These are phyloP conservation scores for Akabosia matsudoensis DNA, from an alignment of 1,140 invertebrate genomes.

Conservation along the genomic window DNA sequence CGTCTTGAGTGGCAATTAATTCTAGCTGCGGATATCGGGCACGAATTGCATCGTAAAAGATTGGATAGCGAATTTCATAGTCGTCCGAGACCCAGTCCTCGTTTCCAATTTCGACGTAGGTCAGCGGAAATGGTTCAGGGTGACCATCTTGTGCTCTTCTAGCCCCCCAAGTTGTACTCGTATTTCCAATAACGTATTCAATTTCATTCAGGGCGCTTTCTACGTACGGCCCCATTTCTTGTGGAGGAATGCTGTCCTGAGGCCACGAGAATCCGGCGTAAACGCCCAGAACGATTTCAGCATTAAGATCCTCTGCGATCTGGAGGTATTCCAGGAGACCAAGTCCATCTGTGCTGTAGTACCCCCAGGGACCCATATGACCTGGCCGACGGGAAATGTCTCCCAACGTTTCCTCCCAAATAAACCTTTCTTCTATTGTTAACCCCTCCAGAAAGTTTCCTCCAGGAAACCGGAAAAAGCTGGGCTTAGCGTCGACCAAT, in stretches of 20 bases:
- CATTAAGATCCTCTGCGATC: slow-evolving; percentile 8
- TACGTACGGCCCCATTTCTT: slow-evolving; percentile 4
- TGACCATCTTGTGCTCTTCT: not conserved
- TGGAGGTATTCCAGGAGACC: slow-evolving; percentile 3
- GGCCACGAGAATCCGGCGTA: not conserved
- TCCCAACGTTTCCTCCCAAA: slow-evolving; percentile 2
- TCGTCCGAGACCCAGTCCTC: not conserved
- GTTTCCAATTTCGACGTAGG: slow-evolving; percentile 17
- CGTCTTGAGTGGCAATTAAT: slow-evolving; percentile 5
- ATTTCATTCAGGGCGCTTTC: slow-evolving; percentile 7
- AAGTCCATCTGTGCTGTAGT: slow-evolving; percentile 5
- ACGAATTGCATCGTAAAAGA: slow-evolving; percentile 5
- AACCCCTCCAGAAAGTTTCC: slow-evolving; percentile 6
- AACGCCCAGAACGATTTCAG: slow-evolving; percentile 4
- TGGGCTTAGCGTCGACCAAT: slow-evolving; percentile 6
- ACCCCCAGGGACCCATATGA: slow-evolving; percentile 7
- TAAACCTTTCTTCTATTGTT: slow-evolving; percentile 2
- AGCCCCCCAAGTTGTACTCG: slow-evolving; percentile 1
- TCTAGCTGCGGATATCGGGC: not conserved
- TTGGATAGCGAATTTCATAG: not conserved
- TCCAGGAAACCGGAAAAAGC: slow-evolving; percentile 4
- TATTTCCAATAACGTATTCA: slow-evolving; percentile 9
- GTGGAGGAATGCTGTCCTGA: not conserved
- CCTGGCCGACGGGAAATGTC: not conserved
- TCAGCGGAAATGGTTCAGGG: slow-evolving; percentile 1